Percentiles rank a stretch among this genome's conserved stretches.
Evolutionary conservation across 2,113 vertebrate species (phyloP).

Genomic region (Numida meleagris): DNA sequence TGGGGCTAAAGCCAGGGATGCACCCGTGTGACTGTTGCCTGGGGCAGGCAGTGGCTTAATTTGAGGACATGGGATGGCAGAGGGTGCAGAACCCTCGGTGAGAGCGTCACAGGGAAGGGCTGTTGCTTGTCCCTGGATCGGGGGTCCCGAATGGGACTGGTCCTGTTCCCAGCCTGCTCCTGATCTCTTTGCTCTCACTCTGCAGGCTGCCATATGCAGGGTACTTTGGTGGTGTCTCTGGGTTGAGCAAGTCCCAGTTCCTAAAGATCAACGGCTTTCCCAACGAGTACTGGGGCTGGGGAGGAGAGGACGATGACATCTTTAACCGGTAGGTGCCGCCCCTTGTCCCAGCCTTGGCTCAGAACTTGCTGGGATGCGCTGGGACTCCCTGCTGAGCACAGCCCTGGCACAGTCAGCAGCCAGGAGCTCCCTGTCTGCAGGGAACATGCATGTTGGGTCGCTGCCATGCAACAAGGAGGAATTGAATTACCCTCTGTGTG

Average conservation of each 20-base stretch:
- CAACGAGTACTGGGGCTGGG: slow-evolving; percentile 99
- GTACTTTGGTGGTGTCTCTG: slow-evolving; percentile 97
- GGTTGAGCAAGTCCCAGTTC: slow-evolving; percentile 96
- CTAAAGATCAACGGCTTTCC: slow-evolving; percentile 99
- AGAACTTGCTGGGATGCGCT: not conserved
- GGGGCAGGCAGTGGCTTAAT: accelerated
- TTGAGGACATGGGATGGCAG: not conserved
- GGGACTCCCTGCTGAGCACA: accelerated
- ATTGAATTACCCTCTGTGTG: not conserved
- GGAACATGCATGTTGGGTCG: not conserved
- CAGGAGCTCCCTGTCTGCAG: accelerated
- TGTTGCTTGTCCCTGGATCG: not conserved
- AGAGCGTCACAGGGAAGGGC: not conserved
- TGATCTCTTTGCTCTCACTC: not conserved
- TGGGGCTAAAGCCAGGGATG: not conserved
- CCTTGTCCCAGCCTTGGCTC: not conserved
- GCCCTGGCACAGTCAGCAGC: not conserved
- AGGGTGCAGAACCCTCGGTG: not conserved
- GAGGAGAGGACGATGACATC: slow-evolving; percentile 98
- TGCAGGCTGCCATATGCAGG: slow-evolving; percentile 93
- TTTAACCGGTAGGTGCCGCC: slow-evolving; percentile 90
- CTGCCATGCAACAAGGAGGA: not conserved
- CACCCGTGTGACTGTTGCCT: not conserved
- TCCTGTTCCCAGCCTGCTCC: not conserved
- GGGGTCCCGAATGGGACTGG: not conserved